Evolutionary conservation across 2,113 vertebrate genomes (phyloP), one percentile per base, ranked within the genome.

Genomic region (Gymnorhina tibicen): DNA sequence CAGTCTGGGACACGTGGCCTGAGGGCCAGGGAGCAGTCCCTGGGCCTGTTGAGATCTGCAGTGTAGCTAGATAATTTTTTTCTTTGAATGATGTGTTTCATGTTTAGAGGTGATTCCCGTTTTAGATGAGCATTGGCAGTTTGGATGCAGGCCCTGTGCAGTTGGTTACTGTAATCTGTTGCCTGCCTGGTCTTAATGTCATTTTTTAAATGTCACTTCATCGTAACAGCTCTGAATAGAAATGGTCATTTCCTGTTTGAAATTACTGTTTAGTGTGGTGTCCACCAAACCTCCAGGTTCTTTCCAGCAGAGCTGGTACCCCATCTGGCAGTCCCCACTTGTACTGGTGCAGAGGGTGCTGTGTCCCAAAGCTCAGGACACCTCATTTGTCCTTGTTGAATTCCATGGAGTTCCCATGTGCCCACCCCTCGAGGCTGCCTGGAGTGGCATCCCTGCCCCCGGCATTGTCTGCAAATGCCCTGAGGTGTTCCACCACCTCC

Each of bases 21-120:
- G 4, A 23, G 39, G 23, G 41, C 18, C 20, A 15, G 16, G 3
- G 17, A 26, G 0, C 32, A 24, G 9, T 27, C 35, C 39, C 15
- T 37, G 47, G 53, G 13, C 39, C 58, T 35, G 32, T 2, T 73
- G 30, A 7, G 21, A 20, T 44, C 64, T 74, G 10, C 39, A 16
- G 32, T 35, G 4, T 3, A 30, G 16, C 2, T 46, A 6, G 1
- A 11, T 11, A 33, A 42, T 32, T 26, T 56, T 41, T 39, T 16
- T 2, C 30, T 41, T 66, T 23, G 17, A 7, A 22, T 17, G 4
- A 33, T 5, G 3, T 17, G 0, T 42, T 62, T 72, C 0, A 0
- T 16, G 21, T 44, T 69, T 35, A 15, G 68, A 80, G 27, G 41
- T 32, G 24, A 21, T 33, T 86, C 21, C 35, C 63, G 1, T 39